Base-by-base conservation (phyloP, 2,888 invertebrate genomes). In the Agrotis puta region DNA sequence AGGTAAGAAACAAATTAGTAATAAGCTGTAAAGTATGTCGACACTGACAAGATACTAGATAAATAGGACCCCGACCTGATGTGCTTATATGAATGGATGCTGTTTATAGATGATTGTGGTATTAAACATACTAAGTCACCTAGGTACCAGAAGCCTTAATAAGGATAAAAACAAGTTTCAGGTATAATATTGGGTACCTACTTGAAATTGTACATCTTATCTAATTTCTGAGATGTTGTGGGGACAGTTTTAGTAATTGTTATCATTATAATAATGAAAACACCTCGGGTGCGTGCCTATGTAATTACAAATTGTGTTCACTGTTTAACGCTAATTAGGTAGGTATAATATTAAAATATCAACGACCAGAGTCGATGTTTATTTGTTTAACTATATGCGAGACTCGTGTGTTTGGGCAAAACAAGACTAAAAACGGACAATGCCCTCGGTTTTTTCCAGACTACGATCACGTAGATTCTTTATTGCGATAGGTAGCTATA, bases 361-460 rank as follows among this genome's bases (percentile, higher is more conserved):
- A 66, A 24, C 48, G 20, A 45, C 22, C 39, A 22, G n/a, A 54
- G n/a, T 22, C 22, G 51, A 70, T 58, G 71, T 66, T 64, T 62
- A 71, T 84, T 76, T 72, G 64, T 53, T 47, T 53, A 48, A 14
- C 51, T 74, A 75, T 39, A 53, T 66, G 72, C 43, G 62, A 57
- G 70, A 67, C 53, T 87, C 85, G 85, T 86, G 85, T 82, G 89
- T 91, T 91, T 92, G 90, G 90, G 89, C 91, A 90, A 93, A 94
- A 92, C 90, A 91, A 90, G 92, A 90, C 92, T 90, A 90, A 93
- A 94, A 92, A 91, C 93, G 95, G 94, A 90, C 95, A 88, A 92
- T 95, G 96, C 94, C 94, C 95, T 92, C 93, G 72, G 86, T 90
- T 92, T 93, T 93, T 94, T 93, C 89, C 89, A 87, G 86, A 87